A percentile compares a stretch with the other conserved stretches of the same genome.
Evolutionary conservation across 2,888 invertebrate species (phyloP).

Genomic region (Epiblema foenella): DNA sequence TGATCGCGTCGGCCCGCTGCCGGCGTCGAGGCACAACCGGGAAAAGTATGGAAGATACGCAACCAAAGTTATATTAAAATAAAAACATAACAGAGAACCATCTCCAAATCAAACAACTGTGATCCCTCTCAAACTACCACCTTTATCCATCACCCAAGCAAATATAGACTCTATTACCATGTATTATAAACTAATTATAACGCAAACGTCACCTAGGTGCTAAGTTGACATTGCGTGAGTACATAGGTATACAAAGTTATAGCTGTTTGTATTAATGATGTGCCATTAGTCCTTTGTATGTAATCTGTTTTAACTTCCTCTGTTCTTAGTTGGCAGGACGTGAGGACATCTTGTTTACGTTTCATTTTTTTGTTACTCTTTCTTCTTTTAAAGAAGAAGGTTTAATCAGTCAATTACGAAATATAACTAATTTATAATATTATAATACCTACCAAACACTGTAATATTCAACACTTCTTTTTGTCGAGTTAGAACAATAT

Average conservation of each 20-base stretch:
- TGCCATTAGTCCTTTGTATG: constrained; percentile 14
- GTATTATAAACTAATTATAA: background rate
- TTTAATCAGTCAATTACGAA: too few species aligned
- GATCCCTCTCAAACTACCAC: background rate
- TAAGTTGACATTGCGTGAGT: constrained; percentile 25
- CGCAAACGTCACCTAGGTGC: constrained; percentile 11
- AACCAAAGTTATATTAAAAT: too few species aligned
- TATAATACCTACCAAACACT: too few species aligned
- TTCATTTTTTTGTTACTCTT: background rate
- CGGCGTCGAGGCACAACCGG: too few species aligned
- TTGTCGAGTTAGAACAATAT: too few species aligned
- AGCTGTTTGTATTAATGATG: constrained; percentile 17
- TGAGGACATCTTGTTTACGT: background rate
- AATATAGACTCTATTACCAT: constrained; percentile 1
- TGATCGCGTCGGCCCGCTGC: too few species aligned
- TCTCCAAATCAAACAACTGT: constrained; percentile 4
- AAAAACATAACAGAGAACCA: constrained; percentile 8
- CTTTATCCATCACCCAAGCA: background rate
- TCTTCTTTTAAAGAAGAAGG: too few species aligned
- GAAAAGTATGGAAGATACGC: too few species aligned
- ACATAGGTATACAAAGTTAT: constrained; percentile 15
- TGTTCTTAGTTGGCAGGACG: constrained; percentile 2
- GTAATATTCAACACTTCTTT: too few species aligned
- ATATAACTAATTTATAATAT: too few species aligned
- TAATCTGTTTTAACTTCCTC: constrained; percentile 15